Percentiles rank a stretch among this genome's conserved stretches.
Conservation (phyloP, 2,888 invertebrate species). For the Oxytorus armatus region DNA sequence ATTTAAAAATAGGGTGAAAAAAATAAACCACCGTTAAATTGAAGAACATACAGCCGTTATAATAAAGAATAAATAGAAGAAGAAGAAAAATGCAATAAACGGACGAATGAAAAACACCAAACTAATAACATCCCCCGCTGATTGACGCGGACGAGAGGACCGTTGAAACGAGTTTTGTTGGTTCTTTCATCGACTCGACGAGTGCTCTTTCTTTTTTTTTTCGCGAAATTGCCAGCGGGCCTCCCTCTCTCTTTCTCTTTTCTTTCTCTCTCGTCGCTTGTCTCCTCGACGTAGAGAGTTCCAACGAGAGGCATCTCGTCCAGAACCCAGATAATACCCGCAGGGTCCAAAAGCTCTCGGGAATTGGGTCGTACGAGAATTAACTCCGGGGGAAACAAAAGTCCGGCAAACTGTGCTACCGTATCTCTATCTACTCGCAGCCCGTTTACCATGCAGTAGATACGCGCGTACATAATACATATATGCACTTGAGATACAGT, state of each 20-base stretch:
- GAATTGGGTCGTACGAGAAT: slow-evolving; percentile 61
- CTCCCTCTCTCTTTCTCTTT: slow-evolving; percentile 29
- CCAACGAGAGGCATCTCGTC: slow-evolving; percentile 55
- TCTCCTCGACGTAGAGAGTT: slow-evolving; percentile 30
- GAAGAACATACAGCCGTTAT: background rate
- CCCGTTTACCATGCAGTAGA: background rate
- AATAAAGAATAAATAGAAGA: background rate
- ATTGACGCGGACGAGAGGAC: slow-evolving; percentile 34
- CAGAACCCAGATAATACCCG: slow-evolving; percentile 33
- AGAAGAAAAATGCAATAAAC: slow-evolving; percentile 13
- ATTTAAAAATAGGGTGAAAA: background rate
- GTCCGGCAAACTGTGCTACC: slow-evolving; percentile 45
- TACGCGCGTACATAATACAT: background rate
- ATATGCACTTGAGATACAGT: background rate
- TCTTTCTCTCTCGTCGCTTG: slow-evolving; percentile 29
- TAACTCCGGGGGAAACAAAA: slow-evolving; percentile 56
- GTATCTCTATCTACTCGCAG: background rate
- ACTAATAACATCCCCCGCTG: slow-evolving; percentile 44
- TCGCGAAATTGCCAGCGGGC: slow-evolving; percentile 46
- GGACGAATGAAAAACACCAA: slow-evolving; percentile 28
- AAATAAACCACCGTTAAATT: background rate
- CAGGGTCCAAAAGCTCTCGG: slow-evolving; percentile 54
- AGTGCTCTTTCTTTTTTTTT: slow-evolving; percentile 36
- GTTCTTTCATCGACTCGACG: slow-evolving; percentile 41
- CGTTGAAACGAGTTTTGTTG: slow-evolving; percentile 59